A percentile compares a stretch with the other conserved stretches of the same genome.
phyloP scores from a whole-genome alignment of 1,140 invertebrate species.

The Drosophila tropicalis region DNA sequence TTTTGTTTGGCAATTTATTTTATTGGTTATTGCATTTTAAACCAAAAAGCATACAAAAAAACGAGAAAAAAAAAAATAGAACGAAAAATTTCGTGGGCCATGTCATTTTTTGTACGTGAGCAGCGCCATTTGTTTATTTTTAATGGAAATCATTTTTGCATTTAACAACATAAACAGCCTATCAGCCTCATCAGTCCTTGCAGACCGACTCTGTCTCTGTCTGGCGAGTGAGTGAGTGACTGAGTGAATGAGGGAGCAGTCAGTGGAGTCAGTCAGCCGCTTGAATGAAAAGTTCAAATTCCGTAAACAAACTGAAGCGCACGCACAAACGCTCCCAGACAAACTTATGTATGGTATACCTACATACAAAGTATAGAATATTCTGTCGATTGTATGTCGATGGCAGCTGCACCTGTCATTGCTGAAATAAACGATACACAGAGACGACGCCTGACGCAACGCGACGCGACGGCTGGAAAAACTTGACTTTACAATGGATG shows the following conservation, averaged over 20 bases:
- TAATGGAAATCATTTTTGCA: slow-evolving; percentile 81
- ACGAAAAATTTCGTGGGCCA: slow-evolving; percentile 47
- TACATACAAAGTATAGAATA: slow-evolving; percentile 31
- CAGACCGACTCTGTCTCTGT: slow-evolving; percentile 17
- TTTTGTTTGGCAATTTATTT: slow-evolving; percentile 80
- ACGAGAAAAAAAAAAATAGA: background rate
- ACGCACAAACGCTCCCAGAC: slow-evolving; percentile 36
- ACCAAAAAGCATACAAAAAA: slow-evolving; percentile 29
- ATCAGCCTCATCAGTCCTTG: slow-evolving; percentile 31
- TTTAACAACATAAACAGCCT: slow-evolving; percentile 78
- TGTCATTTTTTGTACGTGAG: slow-evolving; percentile 59
- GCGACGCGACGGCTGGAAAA: background rate
- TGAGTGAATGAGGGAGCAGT: slow-evolving; percentile 39
- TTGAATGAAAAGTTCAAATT: slow-evolving; percentile 68
- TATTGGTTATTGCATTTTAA: slow-evolving; percentile 82
- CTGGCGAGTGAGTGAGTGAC: slow-evolving; percentile 43
- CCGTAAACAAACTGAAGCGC: slow-evolving; percentile 64
- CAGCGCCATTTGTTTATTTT: slow-evolving; percentile 66
- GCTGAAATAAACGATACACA: slow-evolving; percentile 73
- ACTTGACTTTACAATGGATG: slow-evolving; percentile 53
- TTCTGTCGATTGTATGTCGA: slow-evolving; percentile 48
- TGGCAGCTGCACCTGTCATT: slow-evolving; percentile 78
- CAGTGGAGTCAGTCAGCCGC: slow-evolving; percentile 36
- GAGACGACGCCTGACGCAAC: slow-evolving; percentile 27
- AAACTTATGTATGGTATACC: slow-evolving; percentile 23